Conservation (phyloP, 2,888 invertebrate species). For the Limnephilus rhombicus region DNA sequence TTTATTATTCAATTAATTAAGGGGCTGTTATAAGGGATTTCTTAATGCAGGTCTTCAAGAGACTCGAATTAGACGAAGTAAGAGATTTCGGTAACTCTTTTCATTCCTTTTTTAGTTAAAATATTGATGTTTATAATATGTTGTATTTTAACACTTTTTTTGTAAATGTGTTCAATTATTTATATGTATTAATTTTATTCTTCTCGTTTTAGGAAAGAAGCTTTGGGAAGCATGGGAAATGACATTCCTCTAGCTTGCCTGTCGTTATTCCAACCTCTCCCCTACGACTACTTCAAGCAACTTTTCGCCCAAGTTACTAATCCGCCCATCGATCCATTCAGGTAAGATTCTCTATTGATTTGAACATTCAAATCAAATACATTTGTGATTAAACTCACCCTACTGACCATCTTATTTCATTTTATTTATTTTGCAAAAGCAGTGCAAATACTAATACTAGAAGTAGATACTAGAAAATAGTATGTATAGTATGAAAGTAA, state of each 20-base stretch:
- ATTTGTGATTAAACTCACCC: no score
- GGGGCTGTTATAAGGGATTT: background rate
- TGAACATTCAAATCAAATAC: background rate
- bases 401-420: no score
- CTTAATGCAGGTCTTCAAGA: no score
- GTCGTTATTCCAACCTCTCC: constrained; percentile 95
- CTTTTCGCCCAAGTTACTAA: constrained; percentile 99
- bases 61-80: no score
- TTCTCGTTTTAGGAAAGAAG: constrained; percentile 89
- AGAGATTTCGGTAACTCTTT: no score
- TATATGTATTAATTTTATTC: constrained; percentile 23
- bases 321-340: constrained; percentile 99
- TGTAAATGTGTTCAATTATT: background rate
- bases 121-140: background rate
- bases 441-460: no score
- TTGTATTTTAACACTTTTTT: constrained; percentile 32
- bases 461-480: no score
- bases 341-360: constrained; percentile 69
- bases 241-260: constrained; percentile 98
- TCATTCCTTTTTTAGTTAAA: no score
- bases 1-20: no score
- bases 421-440: no score
- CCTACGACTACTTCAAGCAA: constrained; percentile 99
- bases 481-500: no score
- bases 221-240: constrained; percentile 99